Percentiles rank a stretch among this genome's conserved stretches.
Evolutionary conservation across 2,888 invertebrate genomes (phyloP).

Genomic region (Leptopterna dolabrata): DNA sequence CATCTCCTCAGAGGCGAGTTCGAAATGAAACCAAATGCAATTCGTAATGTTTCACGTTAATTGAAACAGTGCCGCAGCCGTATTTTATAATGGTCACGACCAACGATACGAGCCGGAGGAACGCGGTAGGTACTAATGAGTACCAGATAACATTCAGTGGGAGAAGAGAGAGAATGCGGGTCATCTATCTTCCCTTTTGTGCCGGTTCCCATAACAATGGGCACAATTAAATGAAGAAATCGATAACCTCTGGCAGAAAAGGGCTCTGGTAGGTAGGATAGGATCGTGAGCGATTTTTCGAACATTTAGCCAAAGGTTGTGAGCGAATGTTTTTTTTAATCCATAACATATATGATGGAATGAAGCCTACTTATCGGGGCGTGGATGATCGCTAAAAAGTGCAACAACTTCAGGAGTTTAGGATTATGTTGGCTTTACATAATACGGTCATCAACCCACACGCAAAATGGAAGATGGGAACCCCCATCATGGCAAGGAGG

Average conservation of each 20-base stretch:
- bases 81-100: not conserved
- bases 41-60: not conserved
- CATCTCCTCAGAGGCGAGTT: too few species aligned
- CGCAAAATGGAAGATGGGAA: too few species aligned
- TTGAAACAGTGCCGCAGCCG: not conserved
- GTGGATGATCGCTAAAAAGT: too few species aligned
- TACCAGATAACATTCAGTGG: conserved; percentile 5
- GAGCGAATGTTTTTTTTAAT: too few species aligned
- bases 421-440: too few species aligned
- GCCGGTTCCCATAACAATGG: conserved; percentile 3
- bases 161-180: not conserved
- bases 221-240: conserved; percentile 1
- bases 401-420: too few species aligned
- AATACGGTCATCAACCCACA: too few species aligned
- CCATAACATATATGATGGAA: too few species aligned
- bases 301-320: too few species aligned
- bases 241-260: not conserved
- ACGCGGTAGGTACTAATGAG: not conserved
- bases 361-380: too few species aligned
- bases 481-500: too few species aligned
- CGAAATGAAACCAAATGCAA: not conserved
- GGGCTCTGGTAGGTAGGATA: not conserved
- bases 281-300: not conserved
- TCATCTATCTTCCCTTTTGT: conserved; percentile 11
- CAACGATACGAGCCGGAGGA: not conserved